phyloP scores from a whole-genome alignment of 2,797 vertebrate genomes.

The Argya squamiceps region DNA sequence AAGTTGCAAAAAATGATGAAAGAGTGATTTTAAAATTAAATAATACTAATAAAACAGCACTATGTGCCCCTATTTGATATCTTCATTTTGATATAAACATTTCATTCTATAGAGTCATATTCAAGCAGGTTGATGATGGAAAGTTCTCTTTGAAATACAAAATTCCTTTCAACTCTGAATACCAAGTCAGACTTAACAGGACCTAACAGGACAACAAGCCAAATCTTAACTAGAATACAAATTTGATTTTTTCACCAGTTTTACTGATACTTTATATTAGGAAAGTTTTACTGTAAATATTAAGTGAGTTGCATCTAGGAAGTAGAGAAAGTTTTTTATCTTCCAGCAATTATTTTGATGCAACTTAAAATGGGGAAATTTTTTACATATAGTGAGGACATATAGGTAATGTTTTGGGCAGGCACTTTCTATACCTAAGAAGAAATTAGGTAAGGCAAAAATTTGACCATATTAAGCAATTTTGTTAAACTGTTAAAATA shows the following conservation, averaged over 20 bases:
- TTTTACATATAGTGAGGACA: not conserved
- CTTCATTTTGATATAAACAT: not conserved
- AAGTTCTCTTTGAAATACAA: not conserved
- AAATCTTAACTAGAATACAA: not conserved
- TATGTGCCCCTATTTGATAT: not conserved
- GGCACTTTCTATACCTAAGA: not conserved
- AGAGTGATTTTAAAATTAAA: constrained; percentile 76
- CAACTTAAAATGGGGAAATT: not conserved
- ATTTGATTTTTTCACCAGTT: not conserved
- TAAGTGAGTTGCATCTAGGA: not conserved
- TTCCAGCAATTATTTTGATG: not conserved
- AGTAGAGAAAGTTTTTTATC: not conserved
- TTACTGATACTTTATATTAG: not conserved
- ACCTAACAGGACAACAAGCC: not conserved
- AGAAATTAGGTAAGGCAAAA: not conserved
- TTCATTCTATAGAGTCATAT: not conserved
- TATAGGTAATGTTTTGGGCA: not conserved
- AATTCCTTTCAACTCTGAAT: not conserved
- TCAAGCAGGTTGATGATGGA: not conserved
- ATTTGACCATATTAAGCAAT: not conserved
- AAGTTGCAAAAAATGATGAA: constrained; percentile 73
- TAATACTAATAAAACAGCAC: constrained; percentile 51
- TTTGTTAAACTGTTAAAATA: not conserved
- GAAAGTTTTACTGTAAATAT: not conserved
- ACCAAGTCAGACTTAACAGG: not conserved